Conservation (phyloP, 2,113 vertebrate genomes). For the Dermatemys mawii region DNA sequence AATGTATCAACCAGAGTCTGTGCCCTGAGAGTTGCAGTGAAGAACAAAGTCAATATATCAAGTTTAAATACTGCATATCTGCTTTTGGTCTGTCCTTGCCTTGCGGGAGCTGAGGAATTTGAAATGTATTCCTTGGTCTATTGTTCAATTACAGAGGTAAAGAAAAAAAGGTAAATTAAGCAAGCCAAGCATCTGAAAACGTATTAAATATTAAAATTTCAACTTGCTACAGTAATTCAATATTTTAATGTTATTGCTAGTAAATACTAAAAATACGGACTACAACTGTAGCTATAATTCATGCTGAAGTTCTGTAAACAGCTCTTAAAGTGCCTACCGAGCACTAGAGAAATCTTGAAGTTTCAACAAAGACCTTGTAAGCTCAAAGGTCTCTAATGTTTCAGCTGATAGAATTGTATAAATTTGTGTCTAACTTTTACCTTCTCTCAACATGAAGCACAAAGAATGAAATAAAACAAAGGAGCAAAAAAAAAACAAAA, state of each 20-base stretch:
- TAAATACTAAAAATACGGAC: not conserved
- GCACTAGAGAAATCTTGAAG: fast-evolving
- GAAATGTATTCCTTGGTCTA: not conserved
- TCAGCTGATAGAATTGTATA: no score
- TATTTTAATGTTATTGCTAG: not conserved
- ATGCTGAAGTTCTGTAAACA: not conserved
- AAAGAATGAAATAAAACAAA: not conserved
- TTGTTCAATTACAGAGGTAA: not conserved
- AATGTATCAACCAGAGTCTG: not conserved
- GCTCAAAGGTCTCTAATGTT: not conserved
- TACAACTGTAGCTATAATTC: not conserved
- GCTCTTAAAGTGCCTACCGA: not conserved
- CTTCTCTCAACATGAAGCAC: not conserved
- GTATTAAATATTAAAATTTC: not conserved
- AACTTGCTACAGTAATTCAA: not conserved
- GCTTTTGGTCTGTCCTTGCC: not conserved
- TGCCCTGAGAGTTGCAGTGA: not conserved
- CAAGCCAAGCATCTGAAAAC: not conserved
- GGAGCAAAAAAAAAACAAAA: not conserved
- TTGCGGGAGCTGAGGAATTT: not conserved
- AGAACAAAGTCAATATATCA: not conserved
- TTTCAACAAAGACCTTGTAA: not conserved
- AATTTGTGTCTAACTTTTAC: not conserved
- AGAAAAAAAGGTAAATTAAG: no score
- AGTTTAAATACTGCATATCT: not conserved